Conservation (phyloP, 2,888 invertebrate species). For the Pristionchus japonicus region DNA sequence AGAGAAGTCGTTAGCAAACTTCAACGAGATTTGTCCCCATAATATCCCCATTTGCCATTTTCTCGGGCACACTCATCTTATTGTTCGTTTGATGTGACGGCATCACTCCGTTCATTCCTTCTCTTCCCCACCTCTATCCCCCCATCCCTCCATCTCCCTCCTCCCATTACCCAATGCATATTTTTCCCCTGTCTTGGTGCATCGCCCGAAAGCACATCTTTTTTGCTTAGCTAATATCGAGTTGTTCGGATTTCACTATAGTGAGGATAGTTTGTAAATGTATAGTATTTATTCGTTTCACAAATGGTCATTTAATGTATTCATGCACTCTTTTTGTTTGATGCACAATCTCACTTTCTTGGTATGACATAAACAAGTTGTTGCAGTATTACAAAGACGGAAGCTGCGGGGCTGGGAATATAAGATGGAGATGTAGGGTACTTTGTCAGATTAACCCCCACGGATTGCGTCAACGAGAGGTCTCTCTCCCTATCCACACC, state of each 20-base stretch:
- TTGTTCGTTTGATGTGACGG: slow-evolving; percentile 27
- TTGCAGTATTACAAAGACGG: neutral
- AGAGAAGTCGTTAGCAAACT: neutral
- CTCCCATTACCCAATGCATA: slow-evolving; percentile 30
- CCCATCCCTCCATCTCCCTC: neutral
- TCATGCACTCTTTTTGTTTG: neutral
- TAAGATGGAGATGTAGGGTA: neutral
- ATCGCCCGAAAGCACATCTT: slow-evolving; percentile 16
- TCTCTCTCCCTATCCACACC: slow-evolving; percentile 13
- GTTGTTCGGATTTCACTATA: neutral
- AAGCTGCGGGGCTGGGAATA: neutral
- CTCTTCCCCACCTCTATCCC: neutral
- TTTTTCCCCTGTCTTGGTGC: slow-evolving; percentile 42
- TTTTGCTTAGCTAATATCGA: neutral
- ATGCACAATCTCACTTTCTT: neutral
- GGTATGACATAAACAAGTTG: slow-evolving; percentile 9
- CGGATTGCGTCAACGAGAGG: slow-evolving; percentile 12
- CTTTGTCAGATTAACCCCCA: slow-evolving; percentile 26
- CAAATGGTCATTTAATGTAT: slow-evolving; percentile 27
- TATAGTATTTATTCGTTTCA: slow-evolving; percentile 31
- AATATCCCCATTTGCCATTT: neutral
- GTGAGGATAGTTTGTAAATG: neutral
- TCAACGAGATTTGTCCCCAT: neutral
- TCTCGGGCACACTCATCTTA: neutral
- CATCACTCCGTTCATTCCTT: slow-evolving; percentile 20